Evolutionary conservation across 2,797 vertebrate genomes (phyloP), one percentile per base, ranked within the genome.

Genomic region (Ceyx erithaca): DNA sequence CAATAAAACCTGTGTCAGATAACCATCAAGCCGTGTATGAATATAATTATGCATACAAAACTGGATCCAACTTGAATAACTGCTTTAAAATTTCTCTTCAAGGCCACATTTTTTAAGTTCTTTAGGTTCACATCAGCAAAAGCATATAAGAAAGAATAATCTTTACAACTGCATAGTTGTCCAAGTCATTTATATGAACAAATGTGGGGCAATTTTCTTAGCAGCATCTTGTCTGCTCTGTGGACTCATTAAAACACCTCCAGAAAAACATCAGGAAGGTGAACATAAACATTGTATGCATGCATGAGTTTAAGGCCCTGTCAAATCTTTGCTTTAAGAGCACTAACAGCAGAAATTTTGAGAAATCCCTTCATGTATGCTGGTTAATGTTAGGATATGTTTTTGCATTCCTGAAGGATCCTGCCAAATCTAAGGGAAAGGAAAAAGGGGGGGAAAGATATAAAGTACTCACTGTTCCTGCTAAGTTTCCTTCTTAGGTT

Each of bases 381-480:
- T 85, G 22, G 41, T 86, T 78, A 90, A 66, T 16, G 18, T 62
- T 82, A 43, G 91, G 76, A 70, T 87, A 89, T 78, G 58, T 72
- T 95, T 94, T 94, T 85, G 64, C 91, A 90, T 91, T 96, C 83
- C 71, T 88, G 80, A 61, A 86, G 15, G 21, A 86, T 77, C 72
- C 68, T 95, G 90, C 76, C 90, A 96, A 95, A 87, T 87, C 62
- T 58, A 57, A 75, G n/a, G 18, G 37, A 69, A 90, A 11, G 30
- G 35, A 85, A 58, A 90, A 81, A 12, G 48, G 46, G 12, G 26
- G 18, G 18, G 16, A 4, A 31, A 73, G 57, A 68, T 75, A 93
- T n/a, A 93, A 96, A 95, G 75, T 77, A 35, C 45, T 89, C 71
- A 92, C 94, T 94, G 90, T 89, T 94, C 64, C 68, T 92, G 54